Evolutionary conservation across 1,140 invertebrate species (phyloP), one percentile per base, ranked within the genome.

Genomic region (Leguminivora glycinivorella): DNA sequence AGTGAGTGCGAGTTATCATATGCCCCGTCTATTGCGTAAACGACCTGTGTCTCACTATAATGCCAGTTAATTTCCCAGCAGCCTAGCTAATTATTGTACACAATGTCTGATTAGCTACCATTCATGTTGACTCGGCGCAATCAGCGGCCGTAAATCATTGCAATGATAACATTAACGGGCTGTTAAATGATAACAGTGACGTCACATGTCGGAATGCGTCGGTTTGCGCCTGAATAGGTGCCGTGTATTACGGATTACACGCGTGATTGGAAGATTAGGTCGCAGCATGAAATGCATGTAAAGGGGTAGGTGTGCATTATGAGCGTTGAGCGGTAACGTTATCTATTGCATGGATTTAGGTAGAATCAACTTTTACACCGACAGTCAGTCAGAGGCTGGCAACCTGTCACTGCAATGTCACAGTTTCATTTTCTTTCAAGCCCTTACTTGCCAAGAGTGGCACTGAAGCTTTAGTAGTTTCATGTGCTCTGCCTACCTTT

Each of bases 71-170:
- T 52, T 52, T 52, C 47, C 47, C 47, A 52, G 47, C 47, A 22
- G 47, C 47, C 47, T 52, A 52, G 47, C 47, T 52, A 52, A 52
- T 52, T 52, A 52, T 52, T 52, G 47, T 52, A 52, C 47, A 52
- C 47, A 52, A 52, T 52, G 47, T 52, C 47, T 52, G 47, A 52
- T 52, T 52, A 52, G 47, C 19, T 52, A 52, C 17, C 47, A 52
- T 52, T 22, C 47, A 52, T 52, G 47, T 52, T 52, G 47, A 52
- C 47, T 52, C 47, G 47, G n/a, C 19, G 47, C 47, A 52, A 52
- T 52, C 47, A 52, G 47, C 47, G 7, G 47, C 47, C 22, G 19
- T 52, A 52, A 52, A 52, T 52, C 47, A 52, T 5, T 22, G 47
- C 47, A 22, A 19, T 52, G 47, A 52, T 52, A 52, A 52, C 47